Evolutionary conservation across 2,797 vertebrate species (phyloP).

Genomic region (Alectoris magna): DNA sequence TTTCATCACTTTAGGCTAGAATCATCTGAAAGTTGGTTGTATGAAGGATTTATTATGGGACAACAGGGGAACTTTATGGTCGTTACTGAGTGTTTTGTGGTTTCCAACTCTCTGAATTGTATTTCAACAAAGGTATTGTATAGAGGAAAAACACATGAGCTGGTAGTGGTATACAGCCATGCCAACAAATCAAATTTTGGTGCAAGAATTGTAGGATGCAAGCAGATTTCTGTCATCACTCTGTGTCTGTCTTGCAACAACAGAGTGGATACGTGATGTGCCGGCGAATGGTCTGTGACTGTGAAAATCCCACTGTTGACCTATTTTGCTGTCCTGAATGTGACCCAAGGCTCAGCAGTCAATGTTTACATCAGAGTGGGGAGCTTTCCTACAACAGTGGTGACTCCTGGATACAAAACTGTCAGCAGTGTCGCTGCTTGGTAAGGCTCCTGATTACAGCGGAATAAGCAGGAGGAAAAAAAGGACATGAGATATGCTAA

Average conservation of each 20-base stretch:
- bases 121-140: not conserved
- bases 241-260: not conserved
- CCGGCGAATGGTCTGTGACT: slow-evolving; percentile 98
- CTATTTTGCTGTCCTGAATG: slow-evolving; percentile 98
- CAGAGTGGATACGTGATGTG: slow-evolving; percentile 97
- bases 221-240: not conserved
- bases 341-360: slow-evolving; percentile 94
- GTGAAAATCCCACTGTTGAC: slow-evolving; percentile 96
- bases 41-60: not conserved
- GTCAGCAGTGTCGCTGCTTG: slow-evolving; percentile 97
- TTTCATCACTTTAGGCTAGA: not conserved
- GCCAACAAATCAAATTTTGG: not conserved
- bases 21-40: not conserved
- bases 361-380: slow-evolving; percentile 95
- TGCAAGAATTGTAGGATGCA: not conserved
- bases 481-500: not conserved
- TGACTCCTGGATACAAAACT: slow-evolving; percentile 96
- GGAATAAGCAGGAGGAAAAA: not conserved
- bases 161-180: not conserved
- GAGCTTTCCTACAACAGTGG: slow-evolving; percentile 93
- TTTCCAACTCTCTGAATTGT: not conserved
- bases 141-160: not conserved
- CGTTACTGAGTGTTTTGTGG: not conserved
- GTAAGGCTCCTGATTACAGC: slow-evolving; percentile 79
- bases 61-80: not conserved